phyloP scores from a whole-genome alignment of 2,113 vertebrate species.

The Trematocara nigrifrons region DNA sequence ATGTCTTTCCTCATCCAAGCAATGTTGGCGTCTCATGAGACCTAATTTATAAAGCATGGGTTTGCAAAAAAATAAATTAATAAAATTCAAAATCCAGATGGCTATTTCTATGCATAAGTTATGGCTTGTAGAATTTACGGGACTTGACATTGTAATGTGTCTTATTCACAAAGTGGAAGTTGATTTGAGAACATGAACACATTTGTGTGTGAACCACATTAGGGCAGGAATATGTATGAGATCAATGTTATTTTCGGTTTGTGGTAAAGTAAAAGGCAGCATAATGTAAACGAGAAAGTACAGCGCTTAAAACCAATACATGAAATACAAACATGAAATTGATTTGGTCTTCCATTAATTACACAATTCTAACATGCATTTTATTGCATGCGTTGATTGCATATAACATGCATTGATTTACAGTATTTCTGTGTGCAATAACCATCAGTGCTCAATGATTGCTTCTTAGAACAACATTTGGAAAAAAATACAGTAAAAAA shows the following conservation, averaged over 20 bases:
- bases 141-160: not conserved
- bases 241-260: not conserved
- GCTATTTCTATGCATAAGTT: conserved; percentile 2
- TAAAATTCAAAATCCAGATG: not conserved
- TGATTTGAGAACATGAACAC: not conserved
- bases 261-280: not conserved
- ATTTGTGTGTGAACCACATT: not conserved
- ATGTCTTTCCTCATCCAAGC: not conserved
- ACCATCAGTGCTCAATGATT: not conserved
- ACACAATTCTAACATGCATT: not conserved
- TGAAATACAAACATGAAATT: not conserved
- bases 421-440: not conserved
- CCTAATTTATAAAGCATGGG: conserved; percentile 22
- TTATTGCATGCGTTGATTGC: not conserved
- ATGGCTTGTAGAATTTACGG: not conserved
- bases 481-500: not conserved
- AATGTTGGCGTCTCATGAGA: conserved; percentile 2
- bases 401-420: not conserved
- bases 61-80: not conserved
- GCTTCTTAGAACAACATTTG: not conserved
- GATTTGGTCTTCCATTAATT: not conserved
- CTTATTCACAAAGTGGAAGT: not conserved
- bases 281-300: not conserved
- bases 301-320: not conserved
- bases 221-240: not conserved